These are phyloP conservation scores for Otus sunia DNA, from an alignment of 2,113 vertebrate species.

Conservation along the genomic window DNA sequence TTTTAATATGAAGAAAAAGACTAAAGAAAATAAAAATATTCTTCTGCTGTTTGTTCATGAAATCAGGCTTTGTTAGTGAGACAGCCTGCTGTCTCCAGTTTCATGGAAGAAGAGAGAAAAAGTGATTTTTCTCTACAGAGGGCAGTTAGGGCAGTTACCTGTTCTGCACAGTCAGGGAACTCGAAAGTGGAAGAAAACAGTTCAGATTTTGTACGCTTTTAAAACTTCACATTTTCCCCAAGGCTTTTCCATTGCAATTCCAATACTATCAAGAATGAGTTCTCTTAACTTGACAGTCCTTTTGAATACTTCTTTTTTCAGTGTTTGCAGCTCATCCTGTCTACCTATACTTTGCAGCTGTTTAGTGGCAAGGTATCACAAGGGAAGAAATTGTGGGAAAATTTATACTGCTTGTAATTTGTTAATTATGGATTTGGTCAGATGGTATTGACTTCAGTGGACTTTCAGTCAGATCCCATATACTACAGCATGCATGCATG, in stretches of 20 bases:
- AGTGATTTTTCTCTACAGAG: not conserved
- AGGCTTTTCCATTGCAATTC: not conserved
- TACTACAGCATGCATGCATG: not conserved
- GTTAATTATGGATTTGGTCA: not conserved
- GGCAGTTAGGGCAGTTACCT: not conserved
- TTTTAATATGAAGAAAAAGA: not conserved
- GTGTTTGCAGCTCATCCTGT: not conserved
- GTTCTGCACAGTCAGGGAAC: not conserved
- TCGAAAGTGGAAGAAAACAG: not conserved
- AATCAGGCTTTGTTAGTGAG: not conserved
- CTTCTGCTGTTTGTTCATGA: not conserved
- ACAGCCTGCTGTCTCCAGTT: accelerated
- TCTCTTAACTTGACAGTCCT: not conserved
- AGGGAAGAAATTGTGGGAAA: not conserved
- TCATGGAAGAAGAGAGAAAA: not conserved
- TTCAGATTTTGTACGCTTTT: not conserved
- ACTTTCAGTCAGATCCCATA: not conserved
- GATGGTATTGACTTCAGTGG: not conserved
- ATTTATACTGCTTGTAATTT: not conserved
- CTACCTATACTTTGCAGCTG: not conserved
- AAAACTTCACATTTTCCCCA: not conserved
- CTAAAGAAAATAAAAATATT: not conserved
- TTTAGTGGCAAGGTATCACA: not conserved
- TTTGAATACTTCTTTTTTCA: not conserved
- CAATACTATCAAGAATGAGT: not conserved